phyloP scores from a whole-genome alignment of 2,113 vertebrate genomes.

The Phaethornis superciliosus region DNA sequence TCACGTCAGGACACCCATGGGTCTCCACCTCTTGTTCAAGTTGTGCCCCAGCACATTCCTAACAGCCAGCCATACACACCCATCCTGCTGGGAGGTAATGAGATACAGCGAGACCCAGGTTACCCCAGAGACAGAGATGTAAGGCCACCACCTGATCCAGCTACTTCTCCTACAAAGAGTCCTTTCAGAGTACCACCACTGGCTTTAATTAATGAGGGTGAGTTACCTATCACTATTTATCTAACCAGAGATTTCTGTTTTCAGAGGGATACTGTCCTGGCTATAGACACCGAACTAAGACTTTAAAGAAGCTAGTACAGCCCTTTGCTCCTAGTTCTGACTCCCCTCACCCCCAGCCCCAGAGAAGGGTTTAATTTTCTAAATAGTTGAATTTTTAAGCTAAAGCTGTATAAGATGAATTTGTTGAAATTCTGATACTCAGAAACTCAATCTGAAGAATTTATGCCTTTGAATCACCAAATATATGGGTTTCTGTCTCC shows the following conservation, averaged over 20 bases:
- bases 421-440: not conserved
- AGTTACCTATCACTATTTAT: not conserved
- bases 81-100: conserved; percentile 80
- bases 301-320: not conserved
- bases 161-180: conserved; percentile 83
- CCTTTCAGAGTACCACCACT: conserved; percentile 83
- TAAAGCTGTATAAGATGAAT: not conserved
- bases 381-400: not conserved
- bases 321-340: not conserved
- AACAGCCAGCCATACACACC: conserved; percentile 84
- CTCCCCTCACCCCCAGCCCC: not conserved
- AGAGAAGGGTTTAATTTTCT: not conserved
- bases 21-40: conserved; percentile 92
- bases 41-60: conserved; percentile 90
- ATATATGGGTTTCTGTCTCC: not conserved
- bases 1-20: conserved; percentile 83
- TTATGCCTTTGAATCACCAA: not conserved
- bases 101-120: conserved; percentile 91
- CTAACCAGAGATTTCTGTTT: not conserved
- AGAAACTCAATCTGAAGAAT: not conserved
- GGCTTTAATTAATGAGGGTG: conserved; percentile 90
- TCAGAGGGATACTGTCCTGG: not conserved
- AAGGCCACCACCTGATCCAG: conserved; percentile 78
- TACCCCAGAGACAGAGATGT: conserved; percentile 83
- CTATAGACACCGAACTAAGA: not conserved